Evolutionary conservation across 2,888 invertebrate species (phyloP).

Genomic region (Notocelia uddmanniana): DNA sequence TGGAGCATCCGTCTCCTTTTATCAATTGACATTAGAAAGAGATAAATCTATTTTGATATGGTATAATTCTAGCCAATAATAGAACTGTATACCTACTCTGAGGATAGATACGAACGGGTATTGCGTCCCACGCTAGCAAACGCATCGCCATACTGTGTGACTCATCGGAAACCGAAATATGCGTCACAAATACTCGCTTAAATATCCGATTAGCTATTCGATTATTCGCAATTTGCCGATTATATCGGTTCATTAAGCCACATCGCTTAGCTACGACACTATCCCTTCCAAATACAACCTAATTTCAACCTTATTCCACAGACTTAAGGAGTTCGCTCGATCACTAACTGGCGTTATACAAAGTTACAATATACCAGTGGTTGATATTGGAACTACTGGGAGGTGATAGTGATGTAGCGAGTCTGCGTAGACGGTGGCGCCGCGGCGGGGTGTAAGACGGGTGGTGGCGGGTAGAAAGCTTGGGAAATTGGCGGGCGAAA

Average conservation of each 20-base stretch:
- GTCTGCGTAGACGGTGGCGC: conserved; percentile 16
- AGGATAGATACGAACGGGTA: conserved; percentile 9
- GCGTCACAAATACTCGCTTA: conserved; percentile 11
- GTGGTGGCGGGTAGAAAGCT: conserved; percentile 41
- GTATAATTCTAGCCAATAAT: background rate
- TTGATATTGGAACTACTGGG: conserved; percentile 18
- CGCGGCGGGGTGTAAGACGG: background rate
- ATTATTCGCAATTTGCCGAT: conserved; percentile 42
- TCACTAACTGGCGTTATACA: background rate
- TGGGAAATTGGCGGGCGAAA: conserved; percentile 46
- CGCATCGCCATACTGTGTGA: background rate
- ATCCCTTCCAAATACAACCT: background rate
- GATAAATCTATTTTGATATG: background rate
- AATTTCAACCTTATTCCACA: background rate
- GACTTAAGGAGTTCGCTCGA: background rate
- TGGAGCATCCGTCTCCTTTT: background rate
- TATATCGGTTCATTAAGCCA: conserved; percentile 36
- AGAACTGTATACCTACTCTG: background rate
- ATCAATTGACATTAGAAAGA: background rate
- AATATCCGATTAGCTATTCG: conserved; percentile 11
- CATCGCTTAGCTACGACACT: conserved; percentile 25
- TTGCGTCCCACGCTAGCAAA: conserved; percentile 11
- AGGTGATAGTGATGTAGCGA: background rate
- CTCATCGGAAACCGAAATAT: conserved; percentile 4
- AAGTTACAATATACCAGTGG: conserved; percentile 8